Conservation (phyloP, 1,140 invertebrate genomes). For the Oryzaephilus surinamensis region DNA sequence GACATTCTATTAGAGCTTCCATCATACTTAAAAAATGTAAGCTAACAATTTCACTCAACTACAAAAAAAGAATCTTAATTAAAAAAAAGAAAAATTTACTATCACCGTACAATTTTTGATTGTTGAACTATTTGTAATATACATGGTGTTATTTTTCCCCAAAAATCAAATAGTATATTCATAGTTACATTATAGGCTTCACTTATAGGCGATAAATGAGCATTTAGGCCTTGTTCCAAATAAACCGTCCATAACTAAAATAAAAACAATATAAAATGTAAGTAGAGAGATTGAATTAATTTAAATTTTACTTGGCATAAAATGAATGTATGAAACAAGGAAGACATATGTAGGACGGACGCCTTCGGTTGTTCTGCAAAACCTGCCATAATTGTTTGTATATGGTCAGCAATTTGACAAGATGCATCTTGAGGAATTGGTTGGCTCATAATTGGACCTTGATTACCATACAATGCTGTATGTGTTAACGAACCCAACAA, state of each 20-base stretch:
- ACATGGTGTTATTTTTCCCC: constrained; percentile 93
- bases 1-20: constrained; percentile 91
- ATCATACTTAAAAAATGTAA: constrained; percentile 91
- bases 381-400: constrained; percentile 88
- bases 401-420: constrained; percentile 92
- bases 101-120: constrained; percentile 84
- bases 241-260: constrained; percentile 93
- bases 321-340: constrained; percentile 71
- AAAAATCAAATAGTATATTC: constrained; percentile 93
- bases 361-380: constrained; percentile 94
- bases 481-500: constrained; percentile 88
- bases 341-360: constrained; percentile 86
- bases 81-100: constrained; percentile 3
- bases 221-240: constrained; percentile 77
- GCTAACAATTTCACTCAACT: constrained; percentile 96
- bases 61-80: constrained; percentile 17
- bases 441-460: constrained; percentile 49
- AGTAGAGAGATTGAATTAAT: too few relatives aligned
- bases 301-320: constrained; percentile 55
- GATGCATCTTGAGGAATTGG: constrained; percentile 93
- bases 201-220: constrained; percentile 47
- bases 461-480: constrained; percentile 51
- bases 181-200: constrained; percentile 62
- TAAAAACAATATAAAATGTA: too few relatives aligned
- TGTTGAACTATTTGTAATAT: constrained; percentile 88